Base-by-base conservation (phyloP, 2,113 vertebrate genomes). In the Melanotaenia duboulayi region DNA sequence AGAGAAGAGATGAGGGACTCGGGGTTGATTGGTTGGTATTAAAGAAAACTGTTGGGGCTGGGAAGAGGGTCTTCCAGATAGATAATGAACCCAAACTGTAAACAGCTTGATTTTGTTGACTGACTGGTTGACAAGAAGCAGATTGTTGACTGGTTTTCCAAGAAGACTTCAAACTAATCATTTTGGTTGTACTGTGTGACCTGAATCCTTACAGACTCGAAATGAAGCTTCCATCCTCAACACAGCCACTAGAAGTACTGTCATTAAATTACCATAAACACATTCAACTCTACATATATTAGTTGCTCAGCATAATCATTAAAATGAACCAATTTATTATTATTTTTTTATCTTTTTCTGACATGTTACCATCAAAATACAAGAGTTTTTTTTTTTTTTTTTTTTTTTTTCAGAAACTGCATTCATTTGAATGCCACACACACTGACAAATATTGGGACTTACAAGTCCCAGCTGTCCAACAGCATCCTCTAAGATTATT, bases 61-160 rank as follows among this genome's bases (percentile, higher is more conserved):
- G 65, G 69, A 19, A 76, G 74, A 81, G 71, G 35, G 61, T 84
- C 71, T 65, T 71, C 59, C 46, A n/a, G 74, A 78, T 83, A 76
- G 78, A 91, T 92, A 91, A 93, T 91, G 79, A 91, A 88, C 65
- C 78, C 76, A 78, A 48, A 64, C 54, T 77, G 88, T 90, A 92
- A 93, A 93, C 81, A 91, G 83, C 80, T 87, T 91, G 87, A 86
- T 91, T 89, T 85, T 90, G 85, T 87, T 84, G 82, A 68, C 51
- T 63, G 78, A 71, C 46, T 42, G 69, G 72, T 66, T 78, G 74
- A 71, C 60, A 65, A 84, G 69, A 69, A 76, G 73, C 59, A 83
- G 84, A 82, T 84, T 82, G 82, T 69, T 80, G 84, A 68, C 81
- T 76, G 87, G 72, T 88, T 92, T 88, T 89, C 80, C 77, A 86